Evolutionary conservation across 2,888 invertebrate species (phyloP), one percentile per base, ranked within the genome.

Genomic region (Netelia melanura): DNA sequence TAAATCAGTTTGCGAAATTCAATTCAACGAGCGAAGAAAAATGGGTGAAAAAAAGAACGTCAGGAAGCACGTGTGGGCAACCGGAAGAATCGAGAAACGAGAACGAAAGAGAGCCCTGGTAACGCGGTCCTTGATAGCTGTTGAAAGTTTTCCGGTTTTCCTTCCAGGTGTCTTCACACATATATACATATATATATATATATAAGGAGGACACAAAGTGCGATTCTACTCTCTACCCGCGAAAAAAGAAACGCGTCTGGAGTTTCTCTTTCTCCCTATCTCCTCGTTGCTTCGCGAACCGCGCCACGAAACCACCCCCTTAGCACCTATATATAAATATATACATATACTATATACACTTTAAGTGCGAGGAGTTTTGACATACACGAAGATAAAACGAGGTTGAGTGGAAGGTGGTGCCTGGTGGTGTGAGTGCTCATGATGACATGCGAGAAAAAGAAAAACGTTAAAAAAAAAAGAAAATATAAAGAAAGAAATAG

Each of bases 141-240:
- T 61, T 48, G 68, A 52, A 80, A 80, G 64, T 80, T 65, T 80
- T 79, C 64, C 56, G 38, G 71, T 79, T 65, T 65, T 80, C 64
- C 44, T 52, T 48, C 48, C 79, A 72, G 72, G 71, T 72, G 54
- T 48, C 10, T 38, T 38, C 38, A 38, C 38, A 3, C 30, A 30
- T 5, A 30, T 30, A 30, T 5, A 30, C 1, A 21, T 21, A 21
- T 21, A 38, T 38, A 38, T 38, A 38, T 38, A 38, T 38, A 38
- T 38, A 48, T 48, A 48, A 48, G 48, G 48, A 14, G 14, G 48
- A 48, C 48, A 14, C 10, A 48, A 48, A 48, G 48, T 62, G 62
- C 62, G 17, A 9, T 14, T 23, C 23, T 62, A 5, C 17, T 62
- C 11, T 21, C 25, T 6, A 23, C 14, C 23, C 25, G 30, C 62